Conservation (phyloP, 2,797 vertebrate genomes). For the Allobates femoralis region DNA sequence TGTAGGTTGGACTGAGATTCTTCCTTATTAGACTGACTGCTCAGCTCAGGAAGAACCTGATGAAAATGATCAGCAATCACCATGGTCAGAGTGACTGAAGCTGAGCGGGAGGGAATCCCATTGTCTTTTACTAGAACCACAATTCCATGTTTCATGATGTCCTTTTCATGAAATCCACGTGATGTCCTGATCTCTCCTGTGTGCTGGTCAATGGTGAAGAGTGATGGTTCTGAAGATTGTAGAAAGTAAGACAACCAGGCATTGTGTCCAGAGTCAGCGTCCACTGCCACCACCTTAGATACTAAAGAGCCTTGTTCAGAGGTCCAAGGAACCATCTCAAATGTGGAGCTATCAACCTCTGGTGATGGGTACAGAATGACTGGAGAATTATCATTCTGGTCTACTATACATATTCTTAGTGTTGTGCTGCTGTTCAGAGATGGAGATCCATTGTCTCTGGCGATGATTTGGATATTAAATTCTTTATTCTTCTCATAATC, state of each 20-base stretch:
- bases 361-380: slow-evolving; percentile 55
- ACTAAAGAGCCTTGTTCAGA: slow-evolving; percentile 46
- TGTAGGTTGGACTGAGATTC: slow-evolving; percentile 34
- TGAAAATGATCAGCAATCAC: slow-evolving; percentile 36
- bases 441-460: slow-evolving; percentile 73
- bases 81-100: slow-evolving; percentile 33
- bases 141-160: slow-evolving; percentile 65
- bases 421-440: slow-evolving; percentile 60
- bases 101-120: slow-evolving; percentile 50
- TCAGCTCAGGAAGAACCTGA: slow-evolving; percentile 41
- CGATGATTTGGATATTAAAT: slow-evolving; percentile 71
- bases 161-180: slow-evolving; percentile 62
- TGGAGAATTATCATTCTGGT: slow-evolving; percentile 66
- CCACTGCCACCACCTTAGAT: slow-evolving; percentile 63
- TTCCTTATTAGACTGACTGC: neutral
- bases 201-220: slow-evolving; percentile 47
- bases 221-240: slow-evolving; percentile 40
- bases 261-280: slow-evolving; percentile 65
- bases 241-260: slow-evolving; percentile 47
- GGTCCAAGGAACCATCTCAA: slow-evolving; percentile 49
- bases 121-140: slow-evolving; percentile 59
- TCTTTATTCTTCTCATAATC: slow-evolving; percentile 74
- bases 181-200: slow-evolving; percentile 55
- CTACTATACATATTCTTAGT: slow-evolving; percentile 60
- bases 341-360: slow-evolving; percentile 42